Base-by-base conservation (phyloP, 2,797 vertebrate genomes). In the Tympanoctomys barrerae region DNA sequence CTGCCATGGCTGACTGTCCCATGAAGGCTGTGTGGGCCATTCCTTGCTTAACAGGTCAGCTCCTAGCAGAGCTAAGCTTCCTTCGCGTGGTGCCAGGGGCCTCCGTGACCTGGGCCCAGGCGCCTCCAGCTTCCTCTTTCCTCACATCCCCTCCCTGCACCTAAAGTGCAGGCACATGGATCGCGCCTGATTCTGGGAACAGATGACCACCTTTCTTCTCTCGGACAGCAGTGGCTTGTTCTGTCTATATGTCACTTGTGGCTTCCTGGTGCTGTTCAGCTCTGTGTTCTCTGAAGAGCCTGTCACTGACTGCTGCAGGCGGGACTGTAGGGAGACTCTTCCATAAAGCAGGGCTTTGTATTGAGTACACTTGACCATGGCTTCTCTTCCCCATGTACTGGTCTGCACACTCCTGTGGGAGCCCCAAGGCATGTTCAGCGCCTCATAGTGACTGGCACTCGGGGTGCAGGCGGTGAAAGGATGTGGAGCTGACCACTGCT, bases 321-420 rank as follows among this genome's bases (percentile, higher is more conserved):
- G 31, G 42, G 16, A 49, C 68, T 49, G 26, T 31, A 49, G 7
- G 1, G 73, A 16, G 13, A 49, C 13, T 77, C 42, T 24, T 77
- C 73, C 26, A 5, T 77, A 9, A 2, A 31, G 73, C 42, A 49
- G 73, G 46, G 42, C 42, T 77, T 77, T 49, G 22, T 75, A 42
- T 26, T 21, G 59, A 61, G 24, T 82, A 46, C 57, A 59, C 52
- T 59, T 90, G 28, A 18, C 64, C 81, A 16, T 77, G 33, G 13
- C 14, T 92, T 91, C 77, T 89, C 81, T 90, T 78, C 0, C 91
- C 68, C 95, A 89, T 24, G 36, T 46, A 36, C 33, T n/a, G 66
- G n/a, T 61, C 79, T 80, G 42, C 13, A 70, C 36, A 3, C 28
- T 77, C 39, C 84, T 93, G n/a, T 26, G 94, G 46, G 59, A 81